Evolutionary conservation across 1,140 invertebrate species (phyloP), one percentile per base, ranked within the genome.

Genomic region (Ceratoteleas bidentatus): DNA sequence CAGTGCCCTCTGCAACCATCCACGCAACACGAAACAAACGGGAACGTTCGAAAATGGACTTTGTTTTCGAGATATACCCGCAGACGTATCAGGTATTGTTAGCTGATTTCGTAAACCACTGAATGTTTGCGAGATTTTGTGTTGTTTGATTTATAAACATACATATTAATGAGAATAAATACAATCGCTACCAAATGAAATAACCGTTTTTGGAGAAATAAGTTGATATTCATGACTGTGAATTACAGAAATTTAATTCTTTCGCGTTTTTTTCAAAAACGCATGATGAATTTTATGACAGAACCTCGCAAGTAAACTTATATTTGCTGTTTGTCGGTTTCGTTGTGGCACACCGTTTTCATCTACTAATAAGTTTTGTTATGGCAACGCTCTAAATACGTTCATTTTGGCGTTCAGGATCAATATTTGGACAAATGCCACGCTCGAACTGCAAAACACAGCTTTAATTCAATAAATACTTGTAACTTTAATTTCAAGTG

Each of bases 281-380:
- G 54, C 38, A 33, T 1, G 33, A 62, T 47, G n/a, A n/a, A n/a
- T 56, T 56, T 73, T 58, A 50, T 53, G 66, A 43, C 56, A 60
- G 47, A 60, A 52, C 8, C 32, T 24, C 3, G 24, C 49, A 56
- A 50, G 36, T 33, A 52, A 33, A 33, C 43, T 60, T 60, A 43
- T 57, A 60, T 53, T 45, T 72, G 40, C 54, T 72, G 11, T 70
- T 50, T 47, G 45, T 43, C 40, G 34, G 54, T 61, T 72, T 62
- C 68, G 54, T 14, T 61, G 24, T 60, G 50, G 5, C 36, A n/a
- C 49, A 49, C 9, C 15, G 6, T 69, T 54, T 14, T 43, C 57
- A 54, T 52, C 32, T 61, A 70, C 60, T 70, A 70, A 70, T 62
- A 33, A 61, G 38, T 45, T 66, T 66, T 33, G 49, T 56, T 66